Evolutionary conservation across 2,797 vertebrate species (phyloP), one percentile per base, ranked within the genome.

Genomic region (Alca torda): DNA sequence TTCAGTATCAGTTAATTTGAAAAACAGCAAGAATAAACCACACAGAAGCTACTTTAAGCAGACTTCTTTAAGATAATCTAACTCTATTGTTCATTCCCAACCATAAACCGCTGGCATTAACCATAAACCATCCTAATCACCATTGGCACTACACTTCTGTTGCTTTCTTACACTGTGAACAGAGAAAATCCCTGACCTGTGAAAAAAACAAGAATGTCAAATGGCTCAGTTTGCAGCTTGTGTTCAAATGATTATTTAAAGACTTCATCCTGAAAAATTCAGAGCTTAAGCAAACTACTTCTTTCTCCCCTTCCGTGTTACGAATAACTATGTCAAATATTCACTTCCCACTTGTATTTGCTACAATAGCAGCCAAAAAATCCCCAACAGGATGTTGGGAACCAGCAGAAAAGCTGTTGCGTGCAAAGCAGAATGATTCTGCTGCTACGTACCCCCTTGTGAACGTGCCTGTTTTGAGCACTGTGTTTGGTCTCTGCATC

Each of bases 211-310:
- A 93, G 78, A 95, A 92, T 76, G 75, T 93, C 81, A 93, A 95
- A 88, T 81, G 77, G 56, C 84, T 93, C 84, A 65, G 68, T 91
- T 89, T 92, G 89, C 61, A 80, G 72, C 61, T 77, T 83, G 72
- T 80, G 76, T 94, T 93, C 57, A 75, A 93, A 95, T 89, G 41
- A 89, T 92, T 96, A 94, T 96, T 97, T 96, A 91, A 96, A 90
- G 70, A 93, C 45, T 85, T 31, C 43, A 77, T 90, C 53, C 60
- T 92, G 68, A 96, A 96, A 94, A 95, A 91, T 93, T 85, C 78
- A 92, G 67, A 96, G 63, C 84, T 91, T 84, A 87, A 96, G 75
- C 69, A 86, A 89, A 73, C 63, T 37, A 59, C 60, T 92, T 93
- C 48, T 85, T 91, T 87, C 35, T 90, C 13, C 10, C 13, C 4